Evolutionary conservation across 2,113 vertebrate species (phyloP), one percentile per base, ranked within the genome.

Genomic region (Vulpes vulpes): DNA sequence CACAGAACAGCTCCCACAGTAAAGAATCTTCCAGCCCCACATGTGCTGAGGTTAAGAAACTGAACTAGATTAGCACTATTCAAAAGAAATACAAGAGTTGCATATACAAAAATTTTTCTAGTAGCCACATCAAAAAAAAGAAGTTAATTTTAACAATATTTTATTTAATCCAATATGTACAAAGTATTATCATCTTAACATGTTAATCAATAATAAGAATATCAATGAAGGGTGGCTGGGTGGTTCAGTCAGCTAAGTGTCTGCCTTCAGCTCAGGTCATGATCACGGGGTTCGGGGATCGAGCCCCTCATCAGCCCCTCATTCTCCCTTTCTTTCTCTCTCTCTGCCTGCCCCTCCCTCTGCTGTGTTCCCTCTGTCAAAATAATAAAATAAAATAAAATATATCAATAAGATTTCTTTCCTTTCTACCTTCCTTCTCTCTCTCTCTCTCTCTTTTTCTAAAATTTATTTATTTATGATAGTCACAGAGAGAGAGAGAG

Each of bases 141-240:
- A 57, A 43, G 27, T 89, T 92, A 82, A 89, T 19, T 62, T 92
- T 86, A 59, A 35, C 35, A 86, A 53, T n/a, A 51, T 64, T 82
- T 95, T 65, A 78, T 59, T 91, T 84, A 65, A 43, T 74, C n/a
- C 57, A 90, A n/a, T 38, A 59, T 65, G 30, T 65, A 62, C 51
- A 79, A 95, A 83, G 78, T 43, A 55, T 12, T 65, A 73, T 79
- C 57, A 92, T 88, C 67, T 73, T 78, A 88, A 60, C 49, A n/a
- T 65, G 11, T 35, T 32, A 91, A 79, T 88, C 43, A 64, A 27
- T 57, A 88, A 64, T 35, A 84, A 76, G 85, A 69, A 80, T 64
- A 88, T 60, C 27, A 55, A 10, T 64, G 62, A 43, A 43, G 43
- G 43, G 6, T 43, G 43, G 7, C 43, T 43, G 43, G 43, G 43